Conservation (phyloP, 30 jellyfish, hydroid and myxozoan species). For the Phacellophora camtschatica region DNA sequence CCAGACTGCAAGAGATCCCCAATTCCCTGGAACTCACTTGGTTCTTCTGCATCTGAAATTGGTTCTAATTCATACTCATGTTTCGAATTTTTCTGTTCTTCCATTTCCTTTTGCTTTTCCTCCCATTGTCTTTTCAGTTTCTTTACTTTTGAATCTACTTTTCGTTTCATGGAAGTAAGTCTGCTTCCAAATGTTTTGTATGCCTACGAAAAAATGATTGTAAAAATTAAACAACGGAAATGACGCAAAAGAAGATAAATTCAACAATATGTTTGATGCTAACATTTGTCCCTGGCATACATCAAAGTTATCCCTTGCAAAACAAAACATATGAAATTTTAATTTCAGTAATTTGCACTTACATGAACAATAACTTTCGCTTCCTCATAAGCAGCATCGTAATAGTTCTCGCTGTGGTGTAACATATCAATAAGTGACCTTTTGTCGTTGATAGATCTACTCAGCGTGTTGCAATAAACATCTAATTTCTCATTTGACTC, state of each 20-base stretch:
- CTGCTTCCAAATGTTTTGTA: constrained; percentile 91
- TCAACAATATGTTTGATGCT: no score
- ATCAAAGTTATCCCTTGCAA: no score
- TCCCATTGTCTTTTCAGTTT: constrained; percentile 48
- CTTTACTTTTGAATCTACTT: constrained; percentile 71
- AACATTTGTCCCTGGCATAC: no score
- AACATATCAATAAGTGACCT: constrained; percentile 52
- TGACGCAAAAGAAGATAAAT: no score
- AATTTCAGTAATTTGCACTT: neutral
- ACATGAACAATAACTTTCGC: constrained; percentile 94
- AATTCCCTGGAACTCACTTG: constrained; percentile 37
- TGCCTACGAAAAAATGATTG: constrained; percentile 73
- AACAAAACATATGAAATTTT: no score
- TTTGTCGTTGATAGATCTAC: constrained; percentile 75
- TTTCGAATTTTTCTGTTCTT: constrained; percentile 42
- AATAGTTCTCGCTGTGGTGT: constrained; percentile 80
- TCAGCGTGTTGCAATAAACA: constrained; percentile 62
- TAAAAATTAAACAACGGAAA: no score
- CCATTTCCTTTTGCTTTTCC: constrained; percentile 34
- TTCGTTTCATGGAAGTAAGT: constrained; percentile 79
- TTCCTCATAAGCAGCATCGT: constrained; percentile 89
- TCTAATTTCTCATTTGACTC: constrained; percentile 91
- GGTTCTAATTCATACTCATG: constrained; percentile 50
- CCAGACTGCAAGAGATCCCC: constrained; percentile 39
- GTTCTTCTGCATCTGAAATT: constrained; percentile 54